Evolutionary conservation across 2,797 vertebrate species (phyloP), one percentile per base, ranked within the genome.

Genomic region (Scolopax rusticola): DNA sequence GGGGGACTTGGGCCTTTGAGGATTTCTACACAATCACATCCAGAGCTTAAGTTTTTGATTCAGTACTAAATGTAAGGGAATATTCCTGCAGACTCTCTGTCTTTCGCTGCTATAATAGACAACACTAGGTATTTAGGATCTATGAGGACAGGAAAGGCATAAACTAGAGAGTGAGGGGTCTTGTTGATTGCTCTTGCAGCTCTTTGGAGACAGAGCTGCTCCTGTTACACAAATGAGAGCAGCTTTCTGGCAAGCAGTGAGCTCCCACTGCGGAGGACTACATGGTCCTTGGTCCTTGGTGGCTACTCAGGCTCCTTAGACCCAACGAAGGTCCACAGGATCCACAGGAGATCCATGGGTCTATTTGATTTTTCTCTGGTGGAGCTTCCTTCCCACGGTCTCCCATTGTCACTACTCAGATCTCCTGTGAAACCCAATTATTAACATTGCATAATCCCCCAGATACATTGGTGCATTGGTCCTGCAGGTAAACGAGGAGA

Each of bases 301-400:
- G 45, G 51, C 38, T 45, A 0, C 61, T 56, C 43, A 15, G 30
- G 32, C 67, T 76, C 33, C 57, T 74, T 40, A 71, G 56, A 87
- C 10, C n/a, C 6, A 0, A 59, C 47, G 9, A 30, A 64, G 53
- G 20, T 51, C 60, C 36, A 18, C 45, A 47, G 17, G 36, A 71
- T 60, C 33, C 60, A 23, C 27, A 0, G 1, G 67, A 53, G 80
- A 70, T 15, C 69, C 28, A 4, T 2, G 54, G 27, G 27, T 43
- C 0, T 5, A 6, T 65, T 57, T 61, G 15, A 27, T 74, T 32
- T 32, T 57, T 70, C 85, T 65, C 60, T 8, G 4, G 19, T 1
- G 40, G 38, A 77, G 20, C 56, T 92, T 63, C 76, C 92, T 95
- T 64, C 91, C 89, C 87, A 84, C 85, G 91, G 91, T 18, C 41